Evolutionary conservation across 2,888 invertebrate species (phyloP), one percentile per base, ranked within the genome.

Genomic region (Aporophyla lueneburgensis): DNA sequence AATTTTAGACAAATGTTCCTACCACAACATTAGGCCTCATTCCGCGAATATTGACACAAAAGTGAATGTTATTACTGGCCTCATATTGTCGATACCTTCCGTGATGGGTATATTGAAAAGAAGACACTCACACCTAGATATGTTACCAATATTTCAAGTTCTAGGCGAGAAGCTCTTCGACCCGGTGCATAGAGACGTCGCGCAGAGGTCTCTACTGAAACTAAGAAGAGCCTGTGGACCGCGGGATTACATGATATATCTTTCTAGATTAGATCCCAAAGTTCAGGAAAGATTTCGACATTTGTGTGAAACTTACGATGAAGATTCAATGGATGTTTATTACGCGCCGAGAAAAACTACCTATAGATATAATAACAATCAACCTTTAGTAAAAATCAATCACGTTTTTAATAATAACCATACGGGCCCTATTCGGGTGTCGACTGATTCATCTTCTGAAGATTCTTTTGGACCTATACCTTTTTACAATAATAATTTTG

Each of bases 191-290:
- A 98, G 97, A 93, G 98, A 98, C 92, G 97, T 98, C 19, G 97
- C 98, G 0, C 93, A 98, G 6, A 97, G 98, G 86, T 97, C 98
- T 2, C 93, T 98, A 76, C 94, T 97, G 67, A 98, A 98, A 92
- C 97, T 98, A 71, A 97, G 98, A 69, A 97, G 98, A 81, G 95
- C 97, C 12, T 96, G 98, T 76, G 98, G 98, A 0, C 94, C 96
- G 4, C 95, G 97, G 14, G 97, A 97, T 76, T 98, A 98, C 89
- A 97, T 97, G 88, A 94, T 96, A 61, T 97, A 97, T 84, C 92
- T 97, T 85, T 93, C 95, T 49, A 92, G 90, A 84, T 89, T 96
- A 80, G 95, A 96, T 88, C 86, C 92, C 16, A 94, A 94, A 88
- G 96, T 97, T 27, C 97, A 97, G 87, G 96, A 97, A 43, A 97